phyloP scores from a whole-genome alignment of 64 coral and sea anemone species.

The Exaiptasia diaphana region DNA sequence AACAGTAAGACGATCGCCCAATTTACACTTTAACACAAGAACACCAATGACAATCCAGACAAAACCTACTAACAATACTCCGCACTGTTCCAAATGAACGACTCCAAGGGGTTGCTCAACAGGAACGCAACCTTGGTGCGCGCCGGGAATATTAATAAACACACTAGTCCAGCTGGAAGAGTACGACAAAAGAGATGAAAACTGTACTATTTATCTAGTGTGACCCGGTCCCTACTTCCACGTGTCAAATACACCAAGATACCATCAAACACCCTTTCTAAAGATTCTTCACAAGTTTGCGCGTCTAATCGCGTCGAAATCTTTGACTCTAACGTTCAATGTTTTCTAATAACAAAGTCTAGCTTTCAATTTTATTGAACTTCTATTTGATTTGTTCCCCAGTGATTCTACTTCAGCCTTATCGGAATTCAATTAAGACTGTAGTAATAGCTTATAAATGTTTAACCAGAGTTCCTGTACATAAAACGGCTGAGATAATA shows the following conservation, averaged over 20 bases:
- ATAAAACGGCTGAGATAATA: neutral
- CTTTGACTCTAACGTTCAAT: neutral
- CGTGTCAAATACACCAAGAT: slow-evolving; percentile 8
- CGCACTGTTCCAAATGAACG: too few species aligned
- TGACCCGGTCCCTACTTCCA: slow-evolving; percentile 5
- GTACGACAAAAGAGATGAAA: neutral
- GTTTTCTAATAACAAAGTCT: neutral
- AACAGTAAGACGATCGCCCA: slow-evolving; percentile 76
- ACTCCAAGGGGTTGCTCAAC: too few species aligned
- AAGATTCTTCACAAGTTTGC: neutral
- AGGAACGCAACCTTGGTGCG: too few species aligned
- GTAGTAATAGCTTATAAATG: neutral
- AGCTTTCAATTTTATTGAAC: neutral
- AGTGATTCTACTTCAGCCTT: neutral
- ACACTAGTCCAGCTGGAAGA: neutral
- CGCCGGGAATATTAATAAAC: neutral
- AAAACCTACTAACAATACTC: neutral
- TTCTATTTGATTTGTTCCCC: neutral
- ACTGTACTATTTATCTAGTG: neutral
- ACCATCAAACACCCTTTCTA: neutral
- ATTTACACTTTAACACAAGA: slow-evolving; percentile 82
- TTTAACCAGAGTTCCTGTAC: neutral
- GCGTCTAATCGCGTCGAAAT: neutral
- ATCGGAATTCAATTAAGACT: slow-evolving; percentile 3
- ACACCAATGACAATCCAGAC: slow-evolving; percentile 9